Base-by-base conservation (phyloP, 2,797 vertebrate species). In the Thamnophis elegans region DNA sequence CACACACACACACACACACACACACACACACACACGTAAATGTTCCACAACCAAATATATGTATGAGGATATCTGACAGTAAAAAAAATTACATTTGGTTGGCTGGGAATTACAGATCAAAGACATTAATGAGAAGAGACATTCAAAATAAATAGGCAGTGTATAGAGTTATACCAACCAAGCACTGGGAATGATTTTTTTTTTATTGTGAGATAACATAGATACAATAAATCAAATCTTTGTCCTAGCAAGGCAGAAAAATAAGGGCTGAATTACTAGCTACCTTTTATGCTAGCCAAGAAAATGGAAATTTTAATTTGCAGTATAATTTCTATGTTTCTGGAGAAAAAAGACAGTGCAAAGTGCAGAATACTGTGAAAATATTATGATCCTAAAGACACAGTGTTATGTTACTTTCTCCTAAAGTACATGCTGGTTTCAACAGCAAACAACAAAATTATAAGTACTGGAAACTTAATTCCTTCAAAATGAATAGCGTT, bases 161-260 rank as follows among this genome's bases (percentile, higher is more conserved):
- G 91, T 87, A 51, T 47, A 90, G 96, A 92, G 92, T 92, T 85
- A 93, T 92, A 93, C 91, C 95, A 93, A 94, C 58, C 92, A 93
- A 96, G 90, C 94, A 93, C 89, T 94, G 68, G 51, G 91, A 92
- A 85, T 68, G 89, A 56, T 92, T 92, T 92, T 93, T 92, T 92
- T 93, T 65, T 62, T 96, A 95, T 94, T 6, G 88, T 54, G 90
- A 89, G 95, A 95, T 96, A 96, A 95, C 87, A 7, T 90, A 90
- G 94, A 89, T 92, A 95, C 95, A 92, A 95, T 96, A 95, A 96
- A 96, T 96, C 96, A 95, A 90, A 89, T 90, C 87, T 10, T 68
- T 85, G 90, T 93, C 59, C 93, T 95, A 78, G 88, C 12, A 89
- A 93, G 87, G n/a, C 87, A 90, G 87, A 85, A 94, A 96, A 96